Evolutionary conservation across 35 echinoderm and acorn worm genomes (phyloP).

Genomic region (Lytechinus variegatus): DNA sequence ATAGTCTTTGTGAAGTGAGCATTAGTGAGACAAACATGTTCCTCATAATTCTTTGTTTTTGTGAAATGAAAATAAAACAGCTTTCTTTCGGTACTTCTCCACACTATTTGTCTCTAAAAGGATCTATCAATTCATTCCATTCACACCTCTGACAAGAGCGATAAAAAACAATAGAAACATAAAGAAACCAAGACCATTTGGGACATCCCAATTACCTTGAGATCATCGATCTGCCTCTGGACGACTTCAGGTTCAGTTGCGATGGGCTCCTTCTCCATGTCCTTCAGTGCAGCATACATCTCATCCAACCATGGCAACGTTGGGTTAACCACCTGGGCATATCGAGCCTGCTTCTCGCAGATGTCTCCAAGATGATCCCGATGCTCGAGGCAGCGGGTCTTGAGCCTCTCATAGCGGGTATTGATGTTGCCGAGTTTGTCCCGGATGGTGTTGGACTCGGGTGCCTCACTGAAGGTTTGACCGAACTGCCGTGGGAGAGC

Average conservation of each 20-base stretch:
- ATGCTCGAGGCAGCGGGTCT: conserved; percentile 69
- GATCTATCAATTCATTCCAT: not conserved
- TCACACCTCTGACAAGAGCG: not conserved
- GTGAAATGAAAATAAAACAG: not conserved
- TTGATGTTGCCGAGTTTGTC: conserved; percentile 91
- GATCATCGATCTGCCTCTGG: conserved; percentile 84
- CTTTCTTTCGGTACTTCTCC: not conserved
- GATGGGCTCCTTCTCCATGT: conserved; percentile 74
- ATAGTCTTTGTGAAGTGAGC: not conserved
- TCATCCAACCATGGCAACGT: conserved; percentile 88
- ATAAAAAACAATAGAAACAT: not conserved
- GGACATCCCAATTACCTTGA: conserved; percentile 60
- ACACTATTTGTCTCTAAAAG: not conserved
- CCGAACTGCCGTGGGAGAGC: conserved; percentile 90
- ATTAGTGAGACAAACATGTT: not conserved
- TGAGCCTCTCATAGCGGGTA: conserved; percentile 83
- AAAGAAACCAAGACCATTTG: not conserved
- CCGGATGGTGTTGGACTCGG: conserved; percentile 81
- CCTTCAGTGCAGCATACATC: conserved; percentile 61
- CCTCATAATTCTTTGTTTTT: too few species aligned
- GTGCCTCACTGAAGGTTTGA: conserved; percentile 94
- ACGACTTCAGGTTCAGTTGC: conserved; percentile 83
- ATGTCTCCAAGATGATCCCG: conserved; percentile 70
- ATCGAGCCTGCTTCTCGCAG: conserved; percentile 78
- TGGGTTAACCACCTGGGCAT: conserved; percentile 68